Conservation (phyloP, 2,113 vertebrate genomes). For the Oplegnathus fasciatus region DNA sequence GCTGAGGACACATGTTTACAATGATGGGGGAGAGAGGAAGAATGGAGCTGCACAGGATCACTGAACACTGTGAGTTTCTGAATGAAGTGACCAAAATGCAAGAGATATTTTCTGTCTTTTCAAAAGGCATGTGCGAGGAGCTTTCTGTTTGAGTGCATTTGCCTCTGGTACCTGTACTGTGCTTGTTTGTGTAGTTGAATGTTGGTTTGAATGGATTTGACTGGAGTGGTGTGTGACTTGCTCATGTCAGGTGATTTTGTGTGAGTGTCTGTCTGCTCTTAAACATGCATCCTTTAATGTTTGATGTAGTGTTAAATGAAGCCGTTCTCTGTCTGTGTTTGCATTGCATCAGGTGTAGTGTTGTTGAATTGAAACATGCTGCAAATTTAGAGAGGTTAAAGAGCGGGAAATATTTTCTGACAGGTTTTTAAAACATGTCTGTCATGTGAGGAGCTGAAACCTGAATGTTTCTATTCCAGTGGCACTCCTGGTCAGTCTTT, state of each 20-base stretch:
- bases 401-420: not conserved
- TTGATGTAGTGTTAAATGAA: not conserved
- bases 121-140: not conserved
- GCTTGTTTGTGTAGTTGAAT: slow-evolving; percentile 8
- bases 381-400: not conserved
- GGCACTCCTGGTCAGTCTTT: not conserved
- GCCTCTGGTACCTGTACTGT: not conserved
- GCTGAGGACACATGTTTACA: slow-evolving; percentile 81
- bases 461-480: slow-evolving; percentile 9
- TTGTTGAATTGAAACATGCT: not conserved
- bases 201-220: slow-evolving; percentile 40
- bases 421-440: not conserved
- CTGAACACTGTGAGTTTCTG: slow-evolving; percentile 55
- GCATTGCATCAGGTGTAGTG: not conserved
- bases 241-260: not conserved
- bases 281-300: not conserved
- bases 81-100: slow-evolving; percentile 13
- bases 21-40: slow-evolving; percentile 51
- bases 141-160: not conserved
- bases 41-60: slow-evolving; percentile 52
- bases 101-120: not conserved
- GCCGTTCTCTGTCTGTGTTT: not conserved
- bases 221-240: not conserved
- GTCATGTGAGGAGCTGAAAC: slow-evolving; percentile 18
- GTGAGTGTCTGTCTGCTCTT: not conserved